Conservation (phyloP, 1,140 invertebrate genomes). For the Pachypsylla venusta region DNA sequence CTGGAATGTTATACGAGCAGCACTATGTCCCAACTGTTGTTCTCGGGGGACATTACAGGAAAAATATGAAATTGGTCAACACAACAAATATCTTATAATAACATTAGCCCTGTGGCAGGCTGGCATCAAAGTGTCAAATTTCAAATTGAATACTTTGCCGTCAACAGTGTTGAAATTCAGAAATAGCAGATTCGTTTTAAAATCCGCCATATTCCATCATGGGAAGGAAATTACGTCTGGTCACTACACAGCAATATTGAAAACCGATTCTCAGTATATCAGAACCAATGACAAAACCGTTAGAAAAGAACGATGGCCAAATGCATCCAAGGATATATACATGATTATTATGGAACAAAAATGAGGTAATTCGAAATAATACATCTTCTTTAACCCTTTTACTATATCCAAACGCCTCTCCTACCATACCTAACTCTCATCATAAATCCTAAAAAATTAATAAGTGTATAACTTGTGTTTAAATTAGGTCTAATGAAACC, state of each 20-base stretch:
- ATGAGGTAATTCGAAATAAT: background rate
- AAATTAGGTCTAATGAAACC: no score
- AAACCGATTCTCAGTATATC: background rate
- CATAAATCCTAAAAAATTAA: no score
- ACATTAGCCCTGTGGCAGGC: background rate
- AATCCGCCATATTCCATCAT: background rate
- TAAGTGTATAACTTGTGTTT: no score
- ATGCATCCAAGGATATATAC: constrained; percentile 4
- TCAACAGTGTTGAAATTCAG: background rate
- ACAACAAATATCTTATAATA: background rate
- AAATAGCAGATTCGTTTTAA: background rate
- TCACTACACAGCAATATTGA: constrained; percentile 3
- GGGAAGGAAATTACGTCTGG: background rate
- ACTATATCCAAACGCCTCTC: no score
- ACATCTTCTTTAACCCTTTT: no score
- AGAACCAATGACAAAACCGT: background rate
- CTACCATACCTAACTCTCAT: no score
- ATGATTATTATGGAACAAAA: constrained; percentile 4
- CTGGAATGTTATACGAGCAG: background rate
- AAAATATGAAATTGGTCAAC: background rate
- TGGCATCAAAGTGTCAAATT: background rate
- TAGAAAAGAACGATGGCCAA: constrained; percentile 1
- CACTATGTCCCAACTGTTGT: background rate
- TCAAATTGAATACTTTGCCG: background rate
- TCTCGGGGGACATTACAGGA: background rate